Conservation (phyloP, 1,140 invertebrate species). For the Myzus persicae region DNA sequence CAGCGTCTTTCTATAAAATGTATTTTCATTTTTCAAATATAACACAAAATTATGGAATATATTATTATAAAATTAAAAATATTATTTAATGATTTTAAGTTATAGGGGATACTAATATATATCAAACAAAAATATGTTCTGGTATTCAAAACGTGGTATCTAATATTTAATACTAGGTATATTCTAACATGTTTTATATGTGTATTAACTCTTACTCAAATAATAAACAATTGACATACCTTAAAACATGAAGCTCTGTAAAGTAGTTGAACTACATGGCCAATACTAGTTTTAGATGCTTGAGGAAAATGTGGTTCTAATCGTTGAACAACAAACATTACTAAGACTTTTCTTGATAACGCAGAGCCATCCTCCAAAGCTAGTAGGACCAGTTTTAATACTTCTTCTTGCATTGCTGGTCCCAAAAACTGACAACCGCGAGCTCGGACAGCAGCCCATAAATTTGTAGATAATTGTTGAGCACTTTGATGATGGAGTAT, state of each 20-base stretch:
- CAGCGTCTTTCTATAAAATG: not conserved
- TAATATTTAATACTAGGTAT: not conserved
- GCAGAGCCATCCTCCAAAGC: constrained; percentile 96
- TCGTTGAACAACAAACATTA: constrained; percentile 98
- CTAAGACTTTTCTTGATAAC: constrained; percentile 95
- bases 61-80: too few species aligned
- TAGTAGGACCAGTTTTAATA: constrained; percentile 90
- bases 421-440: constrained; percentile 98
- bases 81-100: too few species aligned
- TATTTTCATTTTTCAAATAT: not conserved
- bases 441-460: constrained; percentile 96
- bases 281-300: constrained; percentile 97
- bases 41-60: too few species aligned
- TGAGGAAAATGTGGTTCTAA: constrained; percentile 95
- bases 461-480: constrained; percentile 87
- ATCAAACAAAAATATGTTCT: not conserved
- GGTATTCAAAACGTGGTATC: not conserved
- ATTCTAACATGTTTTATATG: not conserved
- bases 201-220: not conserved
- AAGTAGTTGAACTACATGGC: constrained; percentile 96
- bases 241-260: constrained; percentile 99
- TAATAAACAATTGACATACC: constrained; percentile 68
- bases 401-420: constrained; percentile 99
- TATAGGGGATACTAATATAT: not conserved
- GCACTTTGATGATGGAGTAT: constrained; percentile 94